Percentiles rank a stretch among this genome's conserved stretches.
These are phyloP conservation scores for Limnephilus auricula DNA, from an alignment of 2,888 invertebrate genomes.

Conservation along the genomic window DNA sequence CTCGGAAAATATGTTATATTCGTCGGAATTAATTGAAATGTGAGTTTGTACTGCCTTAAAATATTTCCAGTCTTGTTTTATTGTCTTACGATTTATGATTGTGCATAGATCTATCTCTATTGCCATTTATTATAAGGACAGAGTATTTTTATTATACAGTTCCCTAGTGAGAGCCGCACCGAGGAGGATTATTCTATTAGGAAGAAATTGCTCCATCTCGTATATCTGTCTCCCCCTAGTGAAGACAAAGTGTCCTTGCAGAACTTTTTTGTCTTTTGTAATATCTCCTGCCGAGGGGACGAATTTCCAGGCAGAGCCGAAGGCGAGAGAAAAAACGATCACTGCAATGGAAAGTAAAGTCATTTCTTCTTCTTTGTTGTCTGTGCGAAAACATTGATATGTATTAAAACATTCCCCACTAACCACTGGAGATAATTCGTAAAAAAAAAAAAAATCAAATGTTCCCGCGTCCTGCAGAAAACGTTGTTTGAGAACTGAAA, in stretches of 20 bases:
- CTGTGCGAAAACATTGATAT: not conserved
- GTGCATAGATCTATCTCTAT: not conserved
- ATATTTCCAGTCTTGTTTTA: not conserved
- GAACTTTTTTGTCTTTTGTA: conserved; percentile 30
- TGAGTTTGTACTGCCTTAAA: too few relatives aligned
- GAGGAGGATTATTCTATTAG: conserved; percentile 18
- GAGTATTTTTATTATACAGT: not conserved
- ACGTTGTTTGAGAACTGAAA: too few relatives aligned
- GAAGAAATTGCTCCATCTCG: conserved; percentile 2
- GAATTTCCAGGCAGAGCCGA: conserved; percentile 7
- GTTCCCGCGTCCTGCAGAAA: too few relatives aligned
- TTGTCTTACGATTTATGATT: not conserved
- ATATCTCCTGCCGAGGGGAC: conserved; percentile 17
- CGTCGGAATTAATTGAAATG: too few relatives aligned
- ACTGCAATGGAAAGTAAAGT: not conserved
- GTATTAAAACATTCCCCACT: not conserved
- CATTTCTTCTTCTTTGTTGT: not conserved
- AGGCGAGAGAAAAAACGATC: conserved; percentile 7
- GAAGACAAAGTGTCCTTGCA: conserved; percentile 33
- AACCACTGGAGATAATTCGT: too few relatives aligned
- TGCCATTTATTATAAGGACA: not conserved
- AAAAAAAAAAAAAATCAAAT: too few relatives aligned
- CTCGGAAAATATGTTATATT: too few relatives aligned
- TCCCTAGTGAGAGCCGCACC: not conserved
- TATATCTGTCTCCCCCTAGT: conserved; percentile 32